phyloP scores from a whole-genome alignment of 1,140 invertebrate species.

The Manduca sexta region DNA sequence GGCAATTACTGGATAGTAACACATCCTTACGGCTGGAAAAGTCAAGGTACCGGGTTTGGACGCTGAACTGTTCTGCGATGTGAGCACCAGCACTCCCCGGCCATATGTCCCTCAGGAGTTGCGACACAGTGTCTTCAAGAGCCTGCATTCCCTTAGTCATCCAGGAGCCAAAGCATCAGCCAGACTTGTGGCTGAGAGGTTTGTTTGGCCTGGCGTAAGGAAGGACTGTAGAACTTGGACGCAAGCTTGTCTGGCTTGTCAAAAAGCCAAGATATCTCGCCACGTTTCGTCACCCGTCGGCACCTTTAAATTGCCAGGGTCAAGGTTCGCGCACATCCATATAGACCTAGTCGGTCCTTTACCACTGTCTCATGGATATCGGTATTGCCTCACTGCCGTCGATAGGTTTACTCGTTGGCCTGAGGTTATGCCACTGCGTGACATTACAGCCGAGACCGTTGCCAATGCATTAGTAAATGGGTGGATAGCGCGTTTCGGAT shows the following conservation, averaged over 20 bases:
- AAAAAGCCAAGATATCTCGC: neutral
- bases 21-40: neutral
- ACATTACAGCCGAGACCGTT: neutral
- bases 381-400: slow-evolving; percentile 1
- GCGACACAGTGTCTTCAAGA: neutral
- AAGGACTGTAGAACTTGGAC: slow-evolving; percentile 5
- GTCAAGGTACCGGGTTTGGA: neutral
- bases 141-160: slow-evolving; percentile 5
- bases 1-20: neutral
- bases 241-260: slow-evolving; percentile 4
- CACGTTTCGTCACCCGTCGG: slow-evolving; percentile 1
- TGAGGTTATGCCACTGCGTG: neutral
- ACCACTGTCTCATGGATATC: neutral
- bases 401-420: slow-evolving; percentile 4
- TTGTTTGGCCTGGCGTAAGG: slow-evolving; percentile 5
- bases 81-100: neutral
- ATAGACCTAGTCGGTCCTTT: slow-evolving; percentile 2
- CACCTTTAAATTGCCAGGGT: neutral
- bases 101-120: slow-evolving; percentile 3
- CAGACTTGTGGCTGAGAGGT: slow-evolving; percentile 3
- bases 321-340: neutral
- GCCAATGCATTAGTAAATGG: neutral
- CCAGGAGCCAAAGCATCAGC: slow-evolving; percentile 5
- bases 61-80: slow-evolving; percentile 4
- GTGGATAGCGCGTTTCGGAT: slow-evolving; percentile 2